These are phyloP conservation scores for Crotalus horridus DNA, from an alignment of 2,113 vertebrate genomes.

Conservation along the genomic window DNA sequence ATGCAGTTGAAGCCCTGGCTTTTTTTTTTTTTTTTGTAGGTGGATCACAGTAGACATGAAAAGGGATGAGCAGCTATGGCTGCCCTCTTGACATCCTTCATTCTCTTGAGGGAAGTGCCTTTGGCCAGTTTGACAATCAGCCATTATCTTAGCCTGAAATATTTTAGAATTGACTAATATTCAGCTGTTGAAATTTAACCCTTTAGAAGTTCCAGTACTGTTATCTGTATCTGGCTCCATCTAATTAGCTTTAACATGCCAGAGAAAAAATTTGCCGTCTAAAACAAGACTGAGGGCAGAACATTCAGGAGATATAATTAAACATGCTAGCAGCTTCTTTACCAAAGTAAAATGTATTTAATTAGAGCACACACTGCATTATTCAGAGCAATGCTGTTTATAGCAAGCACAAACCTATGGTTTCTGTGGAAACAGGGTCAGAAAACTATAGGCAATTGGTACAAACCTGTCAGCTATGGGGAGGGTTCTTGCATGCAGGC, in stretches of 20 bases:
- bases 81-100: neutral
- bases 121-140: neutral
- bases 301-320: constrained; percentile 33
- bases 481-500: constrained; percentile 38
- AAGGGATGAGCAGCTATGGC: too few species aligned
- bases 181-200: neutral
- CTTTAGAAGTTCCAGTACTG: neutral
- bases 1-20: neutral
- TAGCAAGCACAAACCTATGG: constrained; percentile 28
- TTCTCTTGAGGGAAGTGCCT: neutral
- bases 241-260: constrained; percentile 31
- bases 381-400: constrained; percentile 52
- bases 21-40: neutral
- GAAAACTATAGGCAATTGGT: constrained; percentile 45
- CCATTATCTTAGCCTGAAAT: too few species aligned
- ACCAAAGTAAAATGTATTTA: constrained; percentile 36
- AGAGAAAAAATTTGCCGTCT: constrained; percentile 12
- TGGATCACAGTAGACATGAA: neutral
- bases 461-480: constrained; percentile 12
- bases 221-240: neutral
- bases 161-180: neutral
- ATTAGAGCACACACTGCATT: constrained; percentile 36
- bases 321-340: constrained; percentile 37
- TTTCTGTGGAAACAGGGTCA: constrained; percentile 65
- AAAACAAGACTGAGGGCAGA: constrained; percentile 6